Evolutionary conservation across 2,113 vertebrate genomes (phyloP).

Genomic region (Zosterops pallidus): DNA sequence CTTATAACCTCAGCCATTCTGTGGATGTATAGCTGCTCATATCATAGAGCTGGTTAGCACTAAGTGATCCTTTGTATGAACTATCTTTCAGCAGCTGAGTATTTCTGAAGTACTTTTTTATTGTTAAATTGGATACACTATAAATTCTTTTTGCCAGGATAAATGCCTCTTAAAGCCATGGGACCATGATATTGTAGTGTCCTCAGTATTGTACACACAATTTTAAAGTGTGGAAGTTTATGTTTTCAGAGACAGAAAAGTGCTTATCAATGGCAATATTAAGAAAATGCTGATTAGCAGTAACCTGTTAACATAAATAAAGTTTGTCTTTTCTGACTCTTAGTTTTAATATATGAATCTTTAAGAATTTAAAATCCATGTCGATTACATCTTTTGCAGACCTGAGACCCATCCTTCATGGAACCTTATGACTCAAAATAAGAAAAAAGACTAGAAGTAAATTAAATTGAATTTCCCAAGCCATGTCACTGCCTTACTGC

Average conservation of each 20-base stretch:
- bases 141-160: neutral
- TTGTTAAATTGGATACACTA: neutral
- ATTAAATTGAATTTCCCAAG: neutral
- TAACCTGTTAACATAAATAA: neutral
- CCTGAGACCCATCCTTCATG: neutral
- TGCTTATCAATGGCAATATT: neutral
- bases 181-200: neutral
- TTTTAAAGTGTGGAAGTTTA: neutral
- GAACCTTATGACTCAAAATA: neutral
- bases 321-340: neutral
- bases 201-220: neutral
- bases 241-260: neutral
- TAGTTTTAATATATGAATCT: neutral
- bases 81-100: neutral
- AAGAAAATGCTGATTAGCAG: neutral
- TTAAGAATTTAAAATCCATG: neutral
- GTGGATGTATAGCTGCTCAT: neutral
- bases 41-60: neutral
- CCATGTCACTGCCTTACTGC: neutral
- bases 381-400: neutral
- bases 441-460: neutral
- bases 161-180: neutral
- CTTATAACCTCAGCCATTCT: neutral
- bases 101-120: neutral
- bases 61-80: neutral